These are phyloP conservation scores for Lepus europaeus DNA, from an alignment of 2,113 vertebrate genomes.

Conservation along the genomic window DNA sequence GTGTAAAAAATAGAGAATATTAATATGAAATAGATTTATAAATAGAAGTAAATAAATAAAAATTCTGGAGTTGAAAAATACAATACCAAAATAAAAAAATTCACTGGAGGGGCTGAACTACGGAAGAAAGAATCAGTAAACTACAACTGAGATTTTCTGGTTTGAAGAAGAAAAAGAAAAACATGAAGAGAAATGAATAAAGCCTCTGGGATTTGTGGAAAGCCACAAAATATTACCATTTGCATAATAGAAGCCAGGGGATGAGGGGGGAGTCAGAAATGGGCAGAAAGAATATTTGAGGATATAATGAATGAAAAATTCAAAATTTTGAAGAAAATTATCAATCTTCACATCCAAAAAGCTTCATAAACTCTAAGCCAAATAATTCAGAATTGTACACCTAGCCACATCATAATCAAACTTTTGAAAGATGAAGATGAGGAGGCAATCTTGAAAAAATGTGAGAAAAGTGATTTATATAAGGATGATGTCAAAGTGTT, in stretches of 20 bases:
- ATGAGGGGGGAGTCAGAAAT: constrained; percentile 17
- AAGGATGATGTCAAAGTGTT: no score
- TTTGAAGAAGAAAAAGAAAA: neutral
- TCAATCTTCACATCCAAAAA: neutral
- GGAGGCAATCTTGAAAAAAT: neutral
- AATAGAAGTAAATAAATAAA: neutral
- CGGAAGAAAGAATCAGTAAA: neutral
- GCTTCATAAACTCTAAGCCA: neutral
- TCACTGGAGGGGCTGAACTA: neutral
- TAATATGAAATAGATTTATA: neutral
- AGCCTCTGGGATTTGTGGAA: neutral
- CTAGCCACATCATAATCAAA: neutral
- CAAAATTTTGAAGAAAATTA: neutral
- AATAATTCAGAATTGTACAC: neutral
- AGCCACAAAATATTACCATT: neutral
- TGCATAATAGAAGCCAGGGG: neutral
- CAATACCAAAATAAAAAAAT: neutral
- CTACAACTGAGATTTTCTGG: neutral
- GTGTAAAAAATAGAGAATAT: neutral
- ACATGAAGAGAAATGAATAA: neutral
- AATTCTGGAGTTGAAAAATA: constrained; percentile 11
- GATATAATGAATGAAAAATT: neutral
- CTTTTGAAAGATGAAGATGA: neutral
- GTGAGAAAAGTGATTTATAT: neutral
- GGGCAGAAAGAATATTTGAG: neutral